phyloP scores from a whole-genome alignment of 1,140 invertebrate species.

The Calephelis virginiensis region DNA sequence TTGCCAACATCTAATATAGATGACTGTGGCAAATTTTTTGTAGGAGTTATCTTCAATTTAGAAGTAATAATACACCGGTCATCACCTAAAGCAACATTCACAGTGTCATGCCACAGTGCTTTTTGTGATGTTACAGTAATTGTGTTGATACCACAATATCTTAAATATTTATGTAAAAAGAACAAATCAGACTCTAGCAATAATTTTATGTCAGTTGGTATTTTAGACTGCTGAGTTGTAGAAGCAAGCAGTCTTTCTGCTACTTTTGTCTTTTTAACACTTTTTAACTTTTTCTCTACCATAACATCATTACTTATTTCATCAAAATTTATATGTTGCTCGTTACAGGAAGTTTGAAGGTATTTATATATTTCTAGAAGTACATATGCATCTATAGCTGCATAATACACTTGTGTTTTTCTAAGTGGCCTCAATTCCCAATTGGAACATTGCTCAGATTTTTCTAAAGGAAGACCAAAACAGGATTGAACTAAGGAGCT shows the following conservation, averaged over 20 bases:
- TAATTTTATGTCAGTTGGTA: conserved; percentile 50
- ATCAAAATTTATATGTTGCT: conserved; percentile 80
- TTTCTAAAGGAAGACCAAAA: conserved; percentile 86
- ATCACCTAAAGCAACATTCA: conserved; percentile 58
- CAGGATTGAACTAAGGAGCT: conserved; percentile 86
- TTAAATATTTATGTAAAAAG: conserved; percentile 50
- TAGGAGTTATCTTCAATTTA: conserved; percentile 57
- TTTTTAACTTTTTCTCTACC: conserved; percentile 67
- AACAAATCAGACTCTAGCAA: conserved; percentile 51
- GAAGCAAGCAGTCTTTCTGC: conserved; percentile 38
- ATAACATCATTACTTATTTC: conserved; percentile 80
- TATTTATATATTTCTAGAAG: conserved; percentile 86
- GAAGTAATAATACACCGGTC: conserved; percentile 50
- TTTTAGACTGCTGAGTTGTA: conserved; percentile 37
- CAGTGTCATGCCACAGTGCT: conserved; percentile 62
- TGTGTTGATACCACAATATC: conserved; percentile 66
- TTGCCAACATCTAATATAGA: conserved; percentile 58
- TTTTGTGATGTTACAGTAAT: conserved; percentile 34
- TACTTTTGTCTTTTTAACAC: conserved; percentile 63
- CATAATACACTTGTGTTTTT: conserved; percentile 87
- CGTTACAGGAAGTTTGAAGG: conserved; percentile 74
- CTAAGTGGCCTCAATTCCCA: conserved; percentile 91
- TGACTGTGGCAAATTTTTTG: conserved; percentile 50
- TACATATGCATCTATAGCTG: conserved; percentile 89
- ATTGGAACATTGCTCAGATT: conserved; percentile 92